Conservation (phyloP, 2,797 vertebrate genomes). For the Phoebastria nigripes region DNA sequence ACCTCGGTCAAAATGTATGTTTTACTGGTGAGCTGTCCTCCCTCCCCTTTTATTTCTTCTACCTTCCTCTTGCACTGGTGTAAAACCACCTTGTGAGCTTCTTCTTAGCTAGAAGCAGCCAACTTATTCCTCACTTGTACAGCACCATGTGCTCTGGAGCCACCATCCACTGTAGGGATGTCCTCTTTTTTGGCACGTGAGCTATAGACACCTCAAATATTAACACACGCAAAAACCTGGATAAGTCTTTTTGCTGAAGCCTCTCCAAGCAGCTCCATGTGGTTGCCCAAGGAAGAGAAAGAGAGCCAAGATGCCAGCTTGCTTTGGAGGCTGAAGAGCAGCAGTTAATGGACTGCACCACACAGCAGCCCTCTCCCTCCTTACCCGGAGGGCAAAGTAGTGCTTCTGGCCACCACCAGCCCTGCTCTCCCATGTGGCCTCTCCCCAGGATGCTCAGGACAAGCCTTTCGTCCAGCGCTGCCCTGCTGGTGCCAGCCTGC, state of each 20-base stretch:
- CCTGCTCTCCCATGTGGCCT: accelerated
- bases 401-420: background rate
- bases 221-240: background rate
- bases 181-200: accelerated
- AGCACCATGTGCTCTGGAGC: background rate
- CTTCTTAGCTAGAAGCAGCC: background rate
- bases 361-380: background rate
- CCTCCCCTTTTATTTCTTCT: background rate
- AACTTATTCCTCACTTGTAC: background rate
- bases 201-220: background rate
- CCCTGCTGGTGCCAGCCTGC: background rate
- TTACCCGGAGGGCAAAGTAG: background rate
- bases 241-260: background rate
- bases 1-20: background rate
- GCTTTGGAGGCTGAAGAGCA: background rate
- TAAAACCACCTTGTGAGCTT: background rate
- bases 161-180: background rate
- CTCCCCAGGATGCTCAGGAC: background rate
- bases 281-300: background rate
- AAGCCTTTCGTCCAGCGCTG: background rate
- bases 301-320: background rate
- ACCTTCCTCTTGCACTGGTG: background rate
- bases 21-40: background rate
- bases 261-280: background rate
- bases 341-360: background rate